These are phyloP conservation scores for Pseudorectes ferrugineus DNA, from an alignment of 2,113 vertebrate species.

Conservation along the genomic window DNA sequence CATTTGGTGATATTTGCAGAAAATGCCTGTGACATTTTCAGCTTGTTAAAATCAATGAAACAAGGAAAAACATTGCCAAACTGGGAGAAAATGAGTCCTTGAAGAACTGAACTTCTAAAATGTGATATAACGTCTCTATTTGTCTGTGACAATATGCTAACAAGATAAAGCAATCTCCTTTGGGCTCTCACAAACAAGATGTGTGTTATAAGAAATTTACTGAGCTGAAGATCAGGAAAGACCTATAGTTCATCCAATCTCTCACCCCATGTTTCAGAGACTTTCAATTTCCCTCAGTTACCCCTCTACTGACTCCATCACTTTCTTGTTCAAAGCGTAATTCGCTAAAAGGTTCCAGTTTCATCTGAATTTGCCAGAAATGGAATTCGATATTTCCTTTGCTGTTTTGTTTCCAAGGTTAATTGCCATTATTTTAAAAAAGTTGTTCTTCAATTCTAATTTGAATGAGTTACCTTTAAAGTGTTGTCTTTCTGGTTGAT, in stretches of 20 bases:
- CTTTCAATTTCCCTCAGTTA: neutral
- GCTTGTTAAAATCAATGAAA: constrained; percentile 49
- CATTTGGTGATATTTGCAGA: constrained; percentile 50
- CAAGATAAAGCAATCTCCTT: neutral
- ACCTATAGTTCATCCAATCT: neutral
- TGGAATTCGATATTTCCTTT: neutral
- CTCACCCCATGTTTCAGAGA: neutral
- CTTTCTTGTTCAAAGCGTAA: neutral
- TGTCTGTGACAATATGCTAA: neutral
- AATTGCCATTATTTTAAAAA: neutral
- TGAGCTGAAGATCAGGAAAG: neutral
- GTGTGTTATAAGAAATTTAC: neutral
- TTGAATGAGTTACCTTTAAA: neutral
- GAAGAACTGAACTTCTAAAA: constrained; percentile 8
- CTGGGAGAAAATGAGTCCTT: neutral
- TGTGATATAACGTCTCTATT: neutral
- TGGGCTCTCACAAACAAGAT: neutral
- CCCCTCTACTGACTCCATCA: neutral
- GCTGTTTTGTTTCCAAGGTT: neutral
- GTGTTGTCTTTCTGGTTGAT: neutral
- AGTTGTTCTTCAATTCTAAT: neutral
- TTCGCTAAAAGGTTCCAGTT: neutral
- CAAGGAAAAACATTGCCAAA: neutral
- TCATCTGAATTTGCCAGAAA: neutral
- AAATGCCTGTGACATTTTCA: constrained; percentile 50